Base-by-base conservation (phyloP, 2,797 vertebrate genomes). In the Pogoniulus pusillus region DNA sequence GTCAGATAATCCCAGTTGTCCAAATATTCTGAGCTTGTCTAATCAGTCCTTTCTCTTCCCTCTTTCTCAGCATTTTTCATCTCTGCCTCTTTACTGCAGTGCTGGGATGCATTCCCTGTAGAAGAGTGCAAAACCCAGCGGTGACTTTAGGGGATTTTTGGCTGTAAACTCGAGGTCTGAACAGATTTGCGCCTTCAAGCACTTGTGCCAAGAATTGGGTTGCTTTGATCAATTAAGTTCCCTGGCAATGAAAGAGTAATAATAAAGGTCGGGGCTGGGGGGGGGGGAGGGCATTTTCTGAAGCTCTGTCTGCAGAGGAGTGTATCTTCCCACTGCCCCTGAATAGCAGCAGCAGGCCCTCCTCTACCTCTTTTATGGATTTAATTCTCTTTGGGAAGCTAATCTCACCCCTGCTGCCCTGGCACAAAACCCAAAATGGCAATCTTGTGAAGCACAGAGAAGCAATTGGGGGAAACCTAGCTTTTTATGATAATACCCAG, bases 221-320 rank as follows among this genome's bases (percentile, higher is more conserved):
- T 73, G 78, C 94, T 96, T 96, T 96, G 95, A 96, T 96, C 95
- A 93, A 73, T 91, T 95, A 94, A 96, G 93, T 90, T 95, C 86
- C 76, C 86, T 93, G 82, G 73, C 84, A 89, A 49, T 80, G 75
- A 89, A 85, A 90, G 90, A 88, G 95, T 64, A 92, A 89, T 85
- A 91, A 87, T 91, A 85, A 94, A 94, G 88, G 91, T 95, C 76
- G 75, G 66, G 66, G 39, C 6, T 39, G 37, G 37, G 13, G 37
- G 37, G 37, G 12, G 37, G 37, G 37, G 85, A 74, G 63, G 66
- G 32, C 0, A 1, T 70, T 63, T 73, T 91, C 88, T 89, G 88
- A 94, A 74, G 82, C 76, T 90, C 60, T 2, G n/a, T 85, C 90
- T 94, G 91, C 79, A 81, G 86, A 92, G 70, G 76, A 85, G 90